A percentile compares a stretch with the other conserved stretches of the same genome.
Evolutionary conservation across 2,888 invertebrate species (phyloP).

Genomic region (Dasysyrphus albostriatus): DNA sequence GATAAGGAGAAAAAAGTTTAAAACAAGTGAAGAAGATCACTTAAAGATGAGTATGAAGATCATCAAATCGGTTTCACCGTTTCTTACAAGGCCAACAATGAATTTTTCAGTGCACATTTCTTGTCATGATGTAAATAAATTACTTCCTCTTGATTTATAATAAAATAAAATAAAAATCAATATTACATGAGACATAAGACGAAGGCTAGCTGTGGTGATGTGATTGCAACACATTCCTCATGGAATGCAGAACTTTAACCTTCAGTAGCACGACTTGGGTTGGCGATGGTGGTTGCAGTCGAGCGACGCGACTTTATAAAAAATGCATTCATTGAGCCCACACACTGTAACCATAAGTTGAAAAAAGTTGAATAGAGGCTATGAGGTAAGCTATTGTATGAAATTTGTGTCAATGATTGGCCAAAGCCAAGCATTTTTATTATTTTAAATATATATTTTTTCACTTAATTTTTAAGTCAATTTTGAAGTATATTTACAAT

Average conservation of each 20-base stretch:
- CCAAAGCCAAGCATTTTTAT: conserved; percentile 35
- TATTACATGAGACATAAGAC: conserved; percentile 18
- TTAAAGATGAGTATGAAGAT: conserved; percentile 37
- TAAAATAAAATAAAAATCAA: conserved; percentile 11
- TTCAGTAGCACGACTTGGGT: conserved; percentile 20
- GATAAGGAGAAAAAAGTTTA: background rate
- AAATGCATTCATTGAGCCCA: conserved; percentile 31
- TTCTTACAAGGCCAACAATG: conserved; percentile 30
- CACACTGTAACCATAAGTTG: background rate
- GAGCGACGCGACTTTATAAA: background rate
- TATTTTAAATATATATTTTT: background rate
- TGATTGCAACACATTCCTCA: conserved; percentile 39
- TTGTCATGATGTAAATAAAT: background rate
- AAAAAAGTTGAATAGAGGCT: conserved; percentile 11
- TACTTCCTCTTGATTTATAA: conserved; percentile 19
- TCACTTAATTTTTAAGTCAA: background rate
- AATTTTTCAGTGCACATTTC: background rate
- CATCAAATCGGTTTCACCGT: conserved; percentile 37
- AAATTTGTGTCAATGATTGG: conserved; percentile 66
- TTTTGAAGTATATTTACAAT: conserved; percentile 28
- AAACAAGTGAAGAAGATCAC: conserved; percentile 31
- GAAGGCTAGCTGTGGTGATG: background rate
- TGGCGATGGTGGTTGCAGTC: background rate
- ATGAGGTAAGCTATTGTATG: conserved; percentile 43
- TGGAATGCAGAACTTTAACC: conserved; percentile 69